Evolutionary conservation across 2,888 invertebrate species (phyloP), one percentile per base, ranked within the genome.

Genomic region (Lepidocyrtoides sp.): DNA sequence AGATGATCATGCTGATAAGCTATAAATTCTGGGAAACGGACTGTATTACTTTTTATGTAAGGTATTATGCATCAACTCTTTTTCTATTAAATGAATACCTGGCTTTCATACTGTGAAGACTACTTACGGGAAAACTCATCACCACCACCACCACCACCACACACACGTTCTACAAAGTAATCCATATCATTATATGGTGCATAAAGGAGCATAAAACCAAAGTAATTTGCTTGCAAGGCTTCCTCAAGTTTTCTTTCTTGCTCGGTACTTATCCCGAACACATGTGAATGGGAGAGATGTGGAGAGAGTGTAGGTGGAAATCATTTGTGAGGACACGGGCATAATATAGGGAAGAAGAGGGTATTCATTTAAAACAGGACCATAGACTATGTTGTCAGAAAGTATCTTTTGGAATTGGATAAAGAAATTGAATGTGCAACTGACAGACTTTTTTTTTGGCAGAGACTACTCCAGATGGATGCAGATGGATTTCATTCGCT

Each of bases 191-290:
- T 2, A 57, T 57, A 8, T 8, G n/a, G 14, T 26, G 36, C 36
- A 32, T 10, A 54, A 85, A 86, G 17, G 54, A 60, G 63, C 26
- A 77, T 41, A 32, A 69, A 84, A 36, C n/a, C 26, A 20, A 32
- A 54, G 41, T 72, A 81, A 69, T 88, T 88, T 88, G 54, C 51
- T 88, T 81, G 32, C 69, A 66, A 81, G 88, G 66, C 69, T 88
- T 88, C 81, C 2, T 63, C 69, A 88, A 81, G 72, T 81, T 88
- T 81, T 81, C 63, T 60, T 79, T 69, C 36, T 63, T 69, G 23
- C 60, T 77, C 23, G 36, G 54, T 84, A 84, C 84, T 84, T 84
- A 32, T 84, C 29, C 54, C 75, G 44, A 44, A 86, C 86, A 86
- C 86, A 86, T 75, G 29, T 26, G 23, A 26, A n/a, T 77, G 23